phyloP scores from a whole-genome alignment of 2,888 invertebrate species.

The Synergus gifuensis region DNA sequence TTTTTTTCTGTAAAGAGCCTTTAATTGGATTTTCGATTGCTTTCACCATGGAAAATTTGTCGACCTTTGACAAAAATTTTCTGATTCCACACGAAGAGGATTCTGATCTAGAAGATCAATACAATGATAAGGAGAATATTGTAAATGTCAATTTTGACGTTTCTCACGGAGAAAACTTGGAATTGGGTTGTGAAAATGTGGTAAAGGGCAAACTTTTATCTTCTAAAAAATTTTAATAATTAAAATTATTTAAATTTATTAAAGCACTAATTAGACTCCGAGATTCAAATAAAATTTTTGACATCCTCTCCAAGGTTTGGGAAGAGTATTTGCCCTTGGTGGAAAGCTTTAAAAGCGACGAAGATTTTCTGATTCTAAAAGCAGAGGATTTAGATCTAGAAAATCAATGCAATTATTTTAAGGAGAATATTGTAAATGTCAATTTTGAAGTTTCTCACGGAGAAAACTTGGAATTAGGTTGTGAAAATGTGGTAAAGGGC shows the following conservation, averaged over 20 bases:
- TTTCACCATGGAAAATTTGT: slow-evolving; percentile 1
- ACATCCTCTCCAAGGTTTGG: background rate
- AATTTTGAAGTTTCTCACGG: background rate
- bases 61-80: background rate
- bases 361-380: background rate
- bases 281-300: background rate
- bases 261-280: background rate
- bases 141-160: background rate
- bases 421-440: background rate
- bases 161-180: background rate
- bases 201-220: background rate
- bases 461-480: background rate
- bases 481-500: background rate
- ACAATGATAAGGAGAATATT: slow-evolving; percentile 1
- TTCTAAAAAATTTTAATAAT: background rate
- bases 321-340: slow-evolving; percentile 28
- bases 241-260: background rate
- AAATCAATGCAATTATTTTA: background rate
- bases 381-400: background rate
- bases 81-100: background rate
- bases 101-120: background rate
- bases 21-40: background rate
- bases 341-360: background rate
- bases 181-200: background rate
- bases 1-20: background rate